Evolutionary conservation across 2,113 vertebrate species (phyloP).

Genomic region (Cyanoderma ruficeps): DNA sequence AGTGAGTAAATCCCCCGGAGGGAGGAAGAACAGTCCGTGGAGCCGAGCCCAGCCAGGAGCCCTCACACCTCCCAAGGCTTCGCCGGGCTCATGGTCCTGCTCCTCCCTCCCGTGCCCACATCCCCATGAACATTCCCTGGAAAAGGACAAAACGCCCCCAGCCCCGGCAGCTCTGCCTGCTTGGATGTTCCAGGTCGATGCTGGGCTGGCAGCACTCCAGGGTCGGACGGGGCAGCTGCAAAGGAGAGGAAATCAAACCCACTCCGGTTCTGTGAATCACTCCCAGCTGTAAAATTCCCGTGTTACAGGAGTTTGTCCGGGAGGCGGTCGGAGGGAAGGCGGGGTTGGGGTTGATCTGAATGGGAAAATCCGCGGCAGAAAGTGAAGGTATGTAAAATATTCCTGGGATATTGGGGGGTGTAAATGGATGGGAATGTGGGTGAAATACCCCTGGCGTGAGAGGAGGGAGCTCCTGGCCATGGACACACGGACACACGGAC

Average conservation of each 20-base stretch:
- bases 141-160: background rate
- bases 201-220: background rate
- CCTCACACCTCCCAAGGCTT: background rate
- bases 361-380: background rate
- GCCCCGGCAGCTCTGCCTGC: background rate
- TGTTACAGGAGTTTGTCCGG: background rate
- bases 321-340: background rate
- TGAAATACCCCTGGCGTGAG: background rate
- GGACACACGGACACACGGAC: too few relatives aligned
- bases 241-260: background rate
- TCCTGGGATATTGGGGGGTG: background rate
- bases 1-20: background rate
- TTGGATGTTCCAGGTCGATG: background rate
- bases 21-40: background rate
- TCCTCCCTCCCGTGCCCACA: too few relatives aligned
- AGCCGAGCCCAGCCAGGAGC: background rate
- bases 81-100: background rate
- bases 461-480: background rate
- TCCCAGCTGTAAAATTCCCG: background rate
- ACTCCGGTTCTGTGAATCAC: background rate
- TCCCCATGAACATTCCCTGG: accelerated
- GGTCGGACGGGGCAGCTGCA: background rate
- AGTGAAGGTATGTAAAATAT: accelerated
- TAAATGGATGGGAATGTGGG: too few relatives aligned
- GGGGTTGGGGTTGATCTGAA: background rate